These are phyloP conservation scores for Frankliniella fusca DNA, from an alignment of 2,888 invertebrate species.

Conservation along the genomic window DNA sequence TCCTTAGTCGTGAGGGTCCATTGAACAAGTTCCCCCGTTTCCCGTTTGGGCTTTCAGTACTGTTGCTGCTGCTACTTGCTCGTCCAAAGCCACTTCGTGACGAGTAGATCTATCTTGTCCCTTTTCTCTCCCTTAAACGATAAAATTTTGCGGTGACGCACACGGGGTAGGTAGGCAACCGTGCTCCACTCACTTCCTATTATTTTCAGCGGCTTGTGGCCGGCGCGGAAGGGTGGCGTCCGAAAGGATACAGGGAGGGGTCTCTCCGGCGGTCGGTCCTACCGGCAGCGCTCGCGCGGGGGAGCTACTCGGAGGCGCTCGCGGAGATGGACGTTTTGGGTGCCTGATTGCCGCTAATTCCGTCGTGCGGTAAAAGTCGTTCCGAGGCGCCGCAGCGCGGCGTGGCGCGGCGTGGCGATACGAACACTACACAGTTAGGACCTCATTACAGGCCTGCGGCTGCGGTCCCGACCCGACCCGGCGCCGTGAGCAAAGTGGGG, in stretches of 20 bases:
- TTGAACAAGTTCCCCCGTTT: too few species aligned
- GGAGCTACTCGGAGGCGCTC: background rate
- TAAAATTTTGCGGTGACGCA: background rate
- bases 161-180: background rate
- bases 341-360: constrained; percentile 23
- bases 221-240: background rate
- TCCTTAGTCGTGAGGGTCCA: too few species aligned
- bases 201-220: background rate
- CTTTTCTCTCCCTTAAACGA: too few species aligned
- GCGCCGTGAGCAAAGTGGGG: background rate
- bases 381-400: background rate
- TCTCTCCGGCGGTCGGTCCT: background rate
- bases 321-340: constrained; percentile 4
- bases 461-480: background rate
- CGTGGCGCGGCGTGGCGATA: background rate
- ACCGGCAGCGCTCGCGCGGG: too few species aligned
- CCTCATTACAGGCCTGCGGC: background rate
- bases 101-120: too few species aligned
- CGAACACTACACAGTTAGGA: background rate
- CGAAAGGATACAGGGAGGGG: background rate
- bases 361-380: constrained; percentile 2
- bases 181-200: too few species aligned
- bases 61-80: too few species aligned
- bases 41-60: too few species aligned
- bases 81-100: too few species aligned